These are phyloP conservation scores for Harmothoe impar DNA, from an alignment of 2,888 invertebrate species.

Conservation along the genomic window DNA sequence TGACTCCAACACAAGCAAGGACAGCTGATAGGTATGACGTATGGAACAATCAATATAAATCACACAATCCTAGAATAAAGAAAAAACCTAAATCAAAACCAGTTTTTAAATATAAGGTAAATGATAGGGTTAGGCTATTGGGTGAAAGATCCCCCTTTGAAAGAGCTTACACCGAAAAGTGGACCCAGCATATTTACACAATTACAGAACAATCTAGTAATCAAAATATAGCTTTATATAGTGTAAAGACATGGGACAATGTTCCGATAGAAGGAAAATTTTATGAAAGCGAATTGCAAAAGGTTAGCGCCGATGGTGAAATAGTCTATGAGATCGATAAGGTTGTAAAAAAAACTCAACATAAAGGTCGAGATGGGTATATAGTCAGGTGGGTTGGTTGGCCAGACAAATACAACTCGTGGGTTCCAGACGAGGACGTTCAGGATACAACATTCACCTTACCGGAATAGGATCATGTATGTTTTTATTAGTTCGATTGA, in stretches of 20 bases:
- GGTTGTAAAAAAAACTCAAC: neutral
- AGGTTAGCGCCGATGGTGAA: neutral
- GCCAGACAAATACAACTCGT: neutral
- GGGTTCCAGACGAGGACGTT: neutral
- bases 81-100: neutral
- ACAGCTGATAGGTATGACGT: neutral
- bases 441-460: neutral
- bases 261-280: neutral
- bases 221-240: neutral
- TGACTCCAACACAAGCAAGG: too few relatives aligned
- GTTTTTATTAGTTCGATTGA: too few relatives aligned
- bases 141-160: neutral
- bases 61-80: neutral
- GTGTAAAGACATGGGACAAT: neutral
- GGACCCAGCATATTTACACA: neutral
- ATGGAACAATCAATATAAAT: neutral
- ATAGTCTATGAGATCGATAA: neutral
- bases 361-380: neutral
- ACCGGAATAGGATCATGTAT: too few relatives aligned
- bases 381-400: neutral
- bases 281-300: conserved; percentile 29
- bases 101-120: neutral
- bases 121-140: neutral
- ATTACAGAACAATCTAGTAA: neutral
- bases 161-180: conserved; percentile 21